Base-by-base conservation (phyloP, 2,113 vertebrate species). In the Capreolus pygargus region DNA sequence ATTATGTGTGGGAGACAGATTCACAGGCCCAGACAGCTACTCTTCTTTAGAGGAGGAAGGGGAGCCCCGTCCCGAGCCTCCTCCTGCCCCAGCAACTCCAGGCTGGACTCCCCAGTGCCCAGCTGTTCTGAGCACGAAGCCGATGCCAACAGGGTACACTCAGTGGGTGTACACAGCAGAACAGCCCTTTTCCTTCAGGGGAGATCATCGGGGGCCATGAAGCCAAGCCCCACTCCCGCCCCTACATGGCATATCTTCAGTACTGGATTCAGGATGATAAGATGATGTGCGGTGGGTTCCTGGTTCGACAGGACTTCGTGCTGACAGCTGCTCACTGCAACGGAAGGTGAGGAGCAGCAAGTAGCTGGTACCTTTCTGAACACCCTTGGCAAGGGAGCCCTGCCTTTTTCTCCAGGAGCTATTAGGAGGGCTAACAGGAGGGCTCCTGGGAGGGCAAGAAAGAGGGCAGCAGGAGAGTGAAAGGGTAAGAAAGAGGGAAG, bases 181-280 rank as follows among this genome's bases (percentile, higher is more conserved):
- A 7, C 9, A 23, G 23, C 17, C 10, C n/a, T 70, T 96, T 93
- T 78, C 21, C 17, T 91, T 60, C 82, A 98, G 98, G 50, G 3
- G 33, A 97, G 60, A 98, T 98, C 95, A 97, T 98, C 90, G 92
- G 96, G 15, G 98, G 97, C 64, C 89, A 90, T 6, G 97, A 98
- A 76, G 87, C 57, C 16, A 85, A 33, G 28, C 74, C 89, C 60
- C 94, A 98, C 45, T 98, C 97, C 9, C 55, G 17, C 5, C 97
- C 97, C 11, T 98, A 98, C 36, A 98, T 98, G 98, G 98, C 95
- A 0, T 93, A 6, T 43, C 55, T 98, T 50, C 0, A 2, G 6
- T 6, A 21, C 50, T 0, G 0, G 14, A 0, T 17, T 3, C 10
- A 21, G 12, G 14, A 3, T 1, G 0, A 0, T 0, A 0, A 0